Conservation (phyloP, 2,797 vertebrate genomes). For the Lithobates sylvaticus region DNA sequence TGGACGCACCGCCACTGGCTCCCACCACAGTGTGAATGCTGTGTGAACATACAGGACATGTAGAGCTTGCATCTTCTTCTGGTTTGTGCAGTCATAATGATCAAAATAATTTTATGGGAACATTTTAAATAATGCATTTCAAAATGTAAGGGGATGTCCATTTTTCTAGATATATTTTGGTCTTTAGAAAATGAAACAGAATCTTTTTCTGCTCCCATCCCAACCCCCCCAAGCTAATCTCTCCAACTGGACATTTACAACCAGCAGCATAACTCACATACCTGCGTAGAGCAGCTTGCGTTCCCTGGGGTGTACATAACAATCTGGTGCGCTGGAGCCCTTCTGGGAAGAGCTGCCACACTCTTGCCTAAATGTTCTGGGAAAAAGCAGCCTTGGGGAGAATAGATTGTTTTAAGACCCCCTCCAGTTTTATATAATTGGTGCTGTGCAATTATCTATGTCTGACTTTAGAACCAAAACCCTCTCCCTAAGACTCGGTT, state of each 20-base stretch:
- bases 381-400: conserved; percentile 10
- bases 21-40: too few species aligned
- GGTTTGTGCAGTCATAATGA: too few species aligned
- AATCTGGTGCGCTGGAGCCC: conserved; percentile 2
- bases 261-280: conserved; percentile 33
- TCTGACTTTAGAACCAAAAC: too few species aligned
- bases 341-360: conserved; percentile 30
- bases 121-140: too few species aligned
- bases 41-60: too few species aligned
- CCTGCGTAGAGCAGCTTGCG: conserved; percentile 11
- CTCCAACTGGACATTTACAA: conserved; percentile 35
- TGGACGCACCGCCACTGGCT: too few species aligned
- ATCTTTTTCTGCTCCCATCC: background rate
- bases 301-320: conserved; percentile 32
- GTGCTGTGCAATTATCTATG: background rate
- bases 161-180: background rate
- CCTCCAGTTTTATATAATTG: background rate
- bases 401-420: conserved; percentile 6
- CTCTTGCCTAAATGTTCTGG: conserved; percentile 10
- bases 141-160: too few species aligned
- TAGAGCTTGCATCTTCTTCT: too few species aligned
- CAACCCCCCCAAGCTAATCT: conserved; percentile 13
- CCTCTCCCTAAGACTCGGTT: too few species aligned
- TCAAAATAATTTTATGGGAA: too few species aligned
- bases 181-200: too few species aligned